Percentiles rank a stretch among this genome's conserved stretches.
phyloP scores from a whole-genome alignment of 2,888 invertebrate genomes.

The Rhagium mordax region DNA sequence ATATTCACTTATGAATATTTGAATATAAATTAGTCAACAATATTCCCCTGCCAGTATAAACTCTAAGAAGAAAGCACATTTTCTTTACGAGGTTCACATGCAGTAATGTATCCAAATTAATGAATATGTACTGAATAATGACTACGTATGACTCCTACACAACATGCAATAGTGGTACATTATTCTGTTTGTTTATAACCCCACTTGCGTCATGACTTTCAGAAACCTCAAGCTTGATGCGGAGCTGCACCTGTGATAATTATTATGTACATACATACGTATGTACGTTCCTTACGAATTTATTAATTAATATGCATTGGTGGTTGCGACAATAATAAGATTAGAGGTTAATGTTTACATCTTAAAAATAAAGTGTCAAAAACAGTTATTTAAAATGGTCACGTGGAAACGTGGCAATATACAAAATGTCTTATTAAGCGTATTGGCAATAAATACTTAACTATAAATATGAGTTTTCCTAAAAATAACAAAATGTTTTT shows the following conservation, averaged over 20 bases:
- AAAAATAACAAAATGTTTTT: too few species aligned
- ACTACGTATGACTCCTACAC: constrained; percentile 26
- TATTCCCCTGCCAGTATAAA: constrained; percentile 8
- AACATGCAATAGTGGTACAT: constrained; percentile 23
- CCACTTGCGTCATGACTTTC: not conserved
- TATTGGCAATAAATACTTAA: too few species aligned
- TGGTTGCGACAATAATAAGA: too few species aligned
- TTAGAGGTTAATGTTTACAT: too few species aligned
- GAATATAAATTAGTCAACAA: constrained; percentile 20
- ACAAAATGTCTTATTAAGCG: too few species aligned
- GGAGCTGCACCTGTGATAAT: constrained; percentile 19
- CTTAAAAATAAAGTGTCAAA: too few species aligned
- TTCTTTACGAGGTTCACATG: constrained; percentile 28
- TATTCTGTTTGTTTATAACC: constrained; percentile 30
- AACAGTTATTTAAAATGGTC: too few species aligned
- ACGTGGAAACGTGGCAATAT: too few species aligned
- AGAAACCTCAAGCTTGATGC: constrained; percentile 12
- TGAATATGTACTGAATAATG: constrained; percentile 33
- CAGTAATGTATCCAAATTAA: constrained; percentile 23
- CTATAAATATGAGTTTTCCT: too few species aligned
- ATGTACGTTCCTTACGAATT: not conserved
- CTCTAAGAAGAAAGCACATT: constrained; percentile 24
- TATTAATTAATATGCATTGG: too few species aligned
- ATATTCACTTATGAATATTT: not conserved
- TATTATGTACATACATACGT: not conserved